Evolutionary conservation across 2,113 vertebrate genomes (phyloP).

Genomic region (Peucedramus taeniatus): DNA sequence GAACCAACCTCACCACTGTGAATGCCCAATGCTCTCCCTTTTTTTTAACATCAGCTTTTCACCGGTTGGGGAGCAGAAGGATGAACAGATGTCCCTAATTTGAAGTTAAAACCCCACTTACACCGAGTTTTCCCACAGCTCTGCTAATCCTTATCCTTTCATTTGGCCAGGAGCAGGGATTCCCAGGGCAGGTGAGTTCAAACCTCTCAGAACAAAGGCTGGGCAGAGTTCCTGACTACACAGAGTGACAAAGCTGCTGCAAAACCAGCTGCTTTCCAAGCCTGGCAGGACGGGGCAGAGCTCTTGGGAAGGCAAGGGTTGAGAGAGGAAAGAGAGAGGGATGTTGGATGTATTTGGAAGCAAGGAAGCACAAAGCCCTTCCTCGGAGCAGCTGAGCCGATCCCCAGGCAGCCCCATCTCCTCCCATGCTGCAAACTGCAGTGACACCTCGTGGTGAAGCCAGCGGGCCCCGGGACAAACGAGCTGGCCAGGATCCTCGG

Average conservation of each 20-base stretch:
- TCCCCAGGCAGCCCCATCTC: neutral
- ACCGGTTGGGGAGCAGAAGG: neutral
- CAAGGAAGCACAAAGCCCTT: neutral
- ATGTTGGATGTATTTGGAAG: neutral
- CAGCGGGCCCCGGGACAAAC: neutral
- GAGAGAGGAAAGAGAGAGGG: neutral
- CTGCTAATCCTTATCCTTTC: neutral
- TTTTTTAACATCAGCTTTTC: neutral
- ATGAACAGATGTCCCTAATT: neutral
- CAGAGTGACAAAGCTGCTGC: neutral
- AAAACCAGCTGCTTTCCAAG: neutral
- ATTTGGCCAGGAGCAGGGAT: neutral
- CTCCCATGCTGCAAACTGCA: neutral
- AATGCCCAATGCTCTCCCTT: neutral
- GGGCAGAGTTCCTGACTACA: neutral
- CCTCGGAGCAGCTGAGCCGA: neutral
- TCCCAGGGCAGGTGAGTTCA: neutral
- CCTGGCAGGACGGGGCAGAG: neutral
- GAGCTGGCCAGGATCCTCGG: neutral
- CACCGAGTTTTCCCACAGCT: neutral
- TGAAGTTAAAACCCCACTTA: neutral
- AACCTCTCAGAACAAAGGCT: neutral
- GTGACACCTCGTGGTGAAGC: conserved; percentile 66
- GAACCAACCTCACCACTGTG: neutral
- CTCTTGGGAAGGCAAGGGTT: neutral